Evolutionary conservation across 1,140 invertebrate species (phyloP).

Genomic region (Drosophila rufa): DNA sequence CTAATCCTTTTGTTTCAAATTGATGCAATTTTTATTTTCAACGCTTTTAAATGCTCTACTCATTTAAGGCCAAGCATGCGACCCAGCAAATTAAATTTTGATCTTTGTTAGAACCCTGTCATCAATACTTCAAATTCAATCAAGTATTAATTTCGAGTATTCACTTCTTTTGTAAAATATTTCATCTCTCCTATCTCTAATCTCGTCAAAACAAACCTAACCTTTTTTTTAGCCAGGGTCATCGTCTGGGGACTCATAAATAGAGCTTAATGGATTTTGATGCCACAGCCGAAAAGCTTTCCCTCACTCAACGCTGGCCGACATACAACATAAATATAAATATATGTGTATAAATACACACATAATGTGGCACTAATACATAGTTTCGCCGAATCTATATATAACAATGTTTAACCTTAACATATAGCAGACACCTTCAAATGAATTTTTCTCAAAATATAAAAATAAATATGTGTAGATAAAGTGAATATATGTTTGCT

Average conservation of each 20-base stretch:
- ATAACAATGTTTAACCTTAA: conserved; percentile 78
- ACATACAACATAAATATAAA: conserved; percentile 37
- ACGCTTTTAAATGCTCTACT: conserved; percentile 8
- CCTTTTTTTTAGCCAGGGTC: conserved; percentile 5
- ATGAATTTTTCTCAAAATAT: conserved; percentile 76
- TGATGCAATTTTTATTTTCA: neutral
- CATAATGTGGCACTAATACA: conserved; percentile 43
- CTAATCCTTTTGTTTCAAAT: conserved; percentile 16
- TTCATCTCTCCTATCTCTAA: neutral
- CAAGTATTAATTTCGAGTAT: neutral
- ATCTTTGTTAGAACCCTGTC: neutral
- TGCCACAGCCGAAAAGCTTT: conserved; percentile 61
- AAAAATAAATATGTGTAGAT: conserved; percentile 75
- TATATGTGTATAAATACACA: conserved; percentile 24
- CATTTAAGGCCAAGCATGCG: neutral
- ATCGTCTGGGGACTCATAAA: conserved; percentile 30
- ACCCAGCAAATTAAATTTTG: neutral
- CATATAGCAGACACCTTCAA: conserved; percentile 81
- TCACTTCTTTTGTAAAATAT: neutral
- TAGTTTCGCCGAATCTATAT: conserved; percentile 50
- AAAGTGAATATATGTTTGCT: conserved; percentile 20
- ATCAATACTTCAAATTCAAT: neutral
- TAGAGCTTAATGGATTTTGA: conserved; percentile 53
- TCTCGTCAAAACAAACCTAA: conserved; percentile 1
- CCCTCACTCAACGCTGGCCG: conserved; percentile 31